phyloP scores from a whole-genome alignment of 2,113 vertebrate genomes.

The Ptyas mucosa region DNA sequence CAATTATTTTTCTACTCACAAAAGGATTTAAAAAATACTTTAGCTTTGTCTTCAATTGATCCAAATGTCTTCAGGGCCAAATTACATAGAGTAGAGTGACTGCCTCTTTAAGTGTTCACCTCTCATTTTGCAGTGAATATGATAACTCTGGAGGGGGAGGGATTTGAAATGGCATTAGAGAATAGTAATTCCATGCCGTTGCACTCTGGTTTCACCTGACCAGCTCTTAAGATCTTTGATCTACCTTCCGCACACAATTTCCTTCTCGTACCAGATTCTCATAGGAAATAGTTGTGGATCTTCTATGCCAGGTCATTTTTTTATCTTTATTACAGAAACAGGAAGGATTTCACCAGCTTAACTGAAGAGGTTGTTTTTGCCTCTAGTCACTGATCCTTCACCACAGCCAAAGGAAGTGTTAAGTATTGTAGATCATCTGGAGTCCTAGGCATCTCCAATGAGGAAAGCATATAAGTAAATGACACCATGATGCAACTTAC shows the following conservation, averaged over 20 bases:
- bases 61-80: background rate
- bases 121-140: background rate
- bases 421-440: background rate
- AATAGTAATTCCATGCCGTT: background rate
- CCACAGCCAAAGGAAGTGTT: background rate
- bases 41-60: background rate
- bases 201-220: background rate
- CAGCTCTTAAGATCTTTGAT: background rate
- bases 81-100: background rate
- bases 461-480: background rate
- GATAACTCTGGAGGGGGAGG: background rate
- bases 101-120: background rate
- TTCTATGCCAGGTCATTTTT: background rate
- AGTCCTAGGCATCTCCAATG: background rate
- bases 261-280: background rate
- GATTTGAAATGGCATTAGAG: background rate
- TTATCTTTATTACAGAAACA: background rate
- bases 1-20: background rate
- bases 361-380: background rate
- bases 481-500: background rate
- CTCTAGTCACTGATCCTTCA: background rate
- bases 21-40: background rate
- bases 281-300: background rate
- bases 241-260: background rate
- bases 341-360: background rate